phyloP scores from a whole-genome alignment of 2,113 vertebrate species.

The Strix uralensis region DNA sequence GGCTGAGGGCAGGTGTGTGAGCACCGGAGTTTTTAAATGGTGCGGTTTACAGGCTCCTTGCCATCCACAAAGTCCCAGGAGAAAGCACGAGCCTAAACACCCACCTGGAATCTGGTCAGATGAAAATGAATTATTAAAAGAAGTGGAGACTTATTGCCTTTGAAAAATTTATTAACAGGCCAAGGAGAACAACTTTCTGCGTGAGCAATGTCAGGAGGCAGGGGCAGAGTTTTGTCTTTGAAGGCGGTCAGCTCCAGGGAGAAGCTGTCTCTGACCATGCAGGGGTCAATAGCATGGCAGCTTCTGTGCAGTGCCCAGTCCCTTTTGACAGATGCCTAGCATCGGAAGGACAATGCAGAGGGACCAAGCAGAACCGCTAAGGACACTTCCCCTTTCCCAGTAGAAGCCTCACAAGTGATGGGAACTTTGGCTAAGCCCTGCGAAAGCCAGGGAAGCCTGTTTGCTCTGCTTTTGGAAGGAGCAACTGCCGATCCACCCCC shows the following conservation, averaged over 20 bases:
- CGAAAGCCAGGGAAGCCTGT: background rate
- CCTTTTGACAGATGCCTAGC: background rate
- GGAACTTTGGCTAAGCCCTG: background rate
- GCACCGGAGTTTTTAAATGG: rapidly evolving
- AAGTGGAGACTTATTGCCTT: background rate
- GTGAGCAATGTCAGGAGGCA: background rate
- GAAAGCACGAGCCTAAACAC: background rate
- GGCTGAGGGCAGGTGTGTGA: background rate
- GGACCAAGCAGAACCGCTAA: background rate
- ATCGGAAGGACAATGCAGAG: background rate
- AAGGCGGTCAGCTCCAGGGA: background rate
- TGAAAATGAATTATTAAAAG: slow-evolving; percentile 46
- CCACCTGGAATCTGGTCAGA: background rate
- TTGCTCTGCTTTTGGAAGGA: background rate
- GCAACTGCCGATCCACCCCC: background rate
- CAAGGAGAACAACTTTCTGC: background rate
- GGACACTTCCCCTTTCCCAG: background rate
- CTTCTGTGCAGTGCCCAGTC: background rate
- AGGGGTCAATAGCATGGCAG: background rate
- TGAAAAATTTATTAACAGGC: slow-evolving; percentile 22
- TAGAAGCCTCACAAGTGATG: background rate
- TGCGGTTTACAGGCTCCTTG: background rate
- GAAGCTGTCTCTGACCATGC: background rate
- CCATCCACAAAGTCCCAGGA: background rate
- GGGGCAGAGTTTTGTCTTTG: background rate